phyloP scores from a whole-genome alignment of 2,113 vertebrate species.

The Limanda limanda region DNA sequence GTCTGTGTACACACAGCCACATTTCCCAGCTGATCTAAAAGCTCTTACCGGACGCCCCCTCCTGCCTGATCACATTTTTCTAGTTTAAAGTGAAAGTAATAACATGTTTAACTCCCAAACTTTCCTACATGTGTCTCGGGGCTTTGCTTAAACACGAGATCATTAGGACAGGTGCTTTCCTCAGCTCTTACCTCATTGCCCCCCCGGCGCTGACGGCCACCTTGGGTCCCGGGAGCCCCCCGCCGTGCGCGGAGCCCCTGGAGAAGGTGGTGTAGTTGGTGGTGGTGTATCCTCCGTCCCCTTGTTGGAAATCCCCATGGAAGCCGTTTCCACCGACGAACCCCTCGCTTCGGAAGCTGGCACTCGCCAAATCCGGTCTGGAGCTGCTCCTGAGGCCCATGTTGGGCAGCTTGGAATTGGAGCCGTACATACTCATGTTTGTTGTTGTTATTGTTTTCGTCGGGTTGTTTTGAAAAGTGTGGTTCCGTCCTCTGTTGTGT shows the following conservation, averaged over 20 bases:
- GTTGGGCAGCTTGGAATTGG: constrained; percentile 36
- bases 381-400: constrained; percentile 67
- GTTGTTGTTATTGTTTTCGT: not conserved
- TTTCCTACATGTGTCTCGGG: too few species aligned
- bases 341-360: constrained; percentile 46
- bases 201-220: constrained; percentile 18
- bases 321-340: constrained; percentile 64
- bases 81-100: not conserved
- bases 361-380: constrained; percentile 64
- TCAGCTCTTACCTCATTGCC: constrained; percentile 44
- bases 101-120: too few species aligned
- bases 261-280: constrained; percentile 36
- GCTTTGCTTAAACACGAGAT: not conserved
- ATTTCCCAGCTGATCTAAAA: not conserved
- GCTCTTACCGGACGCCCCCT: not conserved
- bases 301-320: constrained; percentile 31
- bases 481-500: constrained; percentile 8
- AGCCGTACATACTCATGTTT: constrained; percentile 74
- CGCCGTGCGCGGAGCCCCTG: constrained; percentile 64
- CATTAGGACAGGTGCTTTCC: constrained; percentile 44
- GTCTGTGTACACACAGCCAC: too few species aligned
- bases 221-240: constrained; percentile 32
- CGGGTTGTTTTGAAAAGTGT: not conserved
- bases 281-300: constrained; percentile 41
- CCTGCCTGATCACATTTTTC: not conserved